Evolutionary conservation across 2,888 invertebrate species (phyloP), one percentile per base, ranked within the genome.

Genomic region (Caenorhabditis sp.): DNA sequence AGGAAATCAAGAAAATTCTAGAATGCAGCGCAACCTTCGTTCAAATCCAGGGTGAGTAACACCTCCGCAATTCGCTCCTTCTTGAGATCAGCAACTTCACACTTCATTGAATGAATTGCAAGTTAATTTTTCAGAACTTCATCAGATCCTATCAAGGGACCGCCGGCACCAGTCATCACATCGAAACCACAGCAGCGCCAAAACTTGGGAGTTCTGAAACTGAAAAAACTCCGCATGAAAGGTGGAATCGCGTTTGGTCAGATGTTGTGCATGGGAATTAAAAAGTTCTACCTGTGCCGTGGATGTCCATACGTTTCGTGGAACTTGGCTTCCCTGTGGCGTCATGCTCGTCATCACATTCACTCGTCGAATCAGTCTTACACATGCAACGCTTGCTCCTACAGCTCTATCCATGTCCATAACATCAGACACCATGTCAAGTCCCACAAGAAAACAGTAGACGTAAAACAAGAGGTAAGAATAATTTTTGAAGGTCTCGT

Each of bases 291-390:
- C 44, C 3, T 64, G 4, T 72, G 72, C 26, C 35, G 24, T 0
- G 9, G 40, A 3, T 72, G 72, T 15, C 72, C 72, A 9, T 72
- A 56, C 44, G 40, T 40, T 13, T 50, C 56, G 0, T 72, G 64
- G 72, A 65, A 58, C 6, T 24, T 44, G 15, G 56, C 64, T 1
- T 64, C 72, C 0, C 47, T 64, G 2, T 65, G 64, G 72, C 64
- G 56, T 8, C 72, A 72, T 22, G 44, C 44, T 32, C 64, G 64
- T 22, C 55, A 72, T 13, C 72, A 72, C 50, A 18, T 37, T 24
- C 35, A 47, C 5, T 1, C 5, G 5, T 50, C 64, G 35, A 35
- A 13, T 1, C n/a, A 35, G 4, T 24, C 56, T 0, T 64, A 50
- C 50, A 64, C n/a, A 0, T 72, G 72, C 22, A 9, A 5, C 3